Evolutionary conservation across 2,888 invertebrate species (phyloP).

Genomic region (Hedya salicella): DNA sequence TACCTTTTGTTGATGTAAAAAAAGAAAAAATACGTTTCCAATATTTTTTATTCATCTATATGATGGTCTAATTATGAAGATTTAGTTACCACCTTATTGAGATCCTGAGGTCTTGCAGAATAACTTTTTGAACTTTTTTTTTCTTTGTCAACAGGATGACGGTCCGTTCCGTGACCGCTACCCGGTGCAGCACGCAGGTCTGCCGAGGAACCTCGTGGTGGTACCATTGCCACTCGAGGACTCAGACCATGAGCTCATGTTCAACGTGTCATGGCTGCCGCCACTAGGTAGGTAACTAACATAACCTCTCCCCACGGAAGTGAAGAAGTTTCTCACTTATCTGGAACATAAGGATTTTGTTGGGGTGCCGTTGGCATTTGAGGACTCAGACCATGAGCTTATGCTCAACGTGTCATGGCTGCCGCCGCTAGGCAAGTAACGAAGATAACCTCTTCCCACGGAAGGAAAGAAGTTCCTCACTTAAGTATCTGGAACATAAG

Average conservation of each 20-base stretch:
- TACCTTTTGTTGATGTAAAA: no score
- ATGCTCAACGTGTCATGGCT: slow-evolving; percentile 74
- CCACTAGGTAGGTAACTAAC: slow-evolving; percentile 58
- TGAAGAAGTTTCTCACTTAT: no score
- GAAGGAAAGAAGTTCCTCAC: no score
- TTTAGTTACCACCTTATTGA: no score
- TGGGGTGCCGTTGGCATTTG: slow-evolving; percentile 61
- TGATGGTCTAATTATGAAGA: no score
- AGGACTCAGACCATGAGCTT: slow-evolving; percentile 69
- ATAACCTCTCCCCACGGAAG: background rate
- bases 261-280: slow-evolving; percentile 74
- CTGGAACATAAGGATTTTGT: slow-evolving; percentile 56
- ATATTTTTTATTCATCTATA: no score
- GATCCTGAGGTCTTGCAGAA: no score
- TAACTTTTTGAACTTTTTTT: no score
- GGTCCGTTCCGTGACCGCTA: slow-evolving; percentile 52
- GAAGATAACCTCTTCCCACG: background rate
- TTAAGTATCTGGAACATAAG: no score
- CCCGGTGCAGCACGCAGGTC: slow-evolving; percentile 63
- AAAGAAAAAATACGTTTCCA: no score
- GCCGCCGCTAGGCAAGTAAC: slow-evolving; percentile 61
- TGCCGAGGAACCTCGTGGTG: slow-evolving; percentile 60
- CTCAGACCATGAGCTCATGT: slow-evolving; percentile 70
- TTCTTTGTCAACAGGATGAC: slow-evolving; percentile 59
- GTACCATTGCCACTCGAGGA: slow-evolving; percentile 60